Percentiles rank a stretch among this genome's conserved stretches.
These are phyloP conservation scores for Drosophila pectinifera DNA, from an alignment of 1,140 invertebrate species.

Conservation along the genomic window DNA sequence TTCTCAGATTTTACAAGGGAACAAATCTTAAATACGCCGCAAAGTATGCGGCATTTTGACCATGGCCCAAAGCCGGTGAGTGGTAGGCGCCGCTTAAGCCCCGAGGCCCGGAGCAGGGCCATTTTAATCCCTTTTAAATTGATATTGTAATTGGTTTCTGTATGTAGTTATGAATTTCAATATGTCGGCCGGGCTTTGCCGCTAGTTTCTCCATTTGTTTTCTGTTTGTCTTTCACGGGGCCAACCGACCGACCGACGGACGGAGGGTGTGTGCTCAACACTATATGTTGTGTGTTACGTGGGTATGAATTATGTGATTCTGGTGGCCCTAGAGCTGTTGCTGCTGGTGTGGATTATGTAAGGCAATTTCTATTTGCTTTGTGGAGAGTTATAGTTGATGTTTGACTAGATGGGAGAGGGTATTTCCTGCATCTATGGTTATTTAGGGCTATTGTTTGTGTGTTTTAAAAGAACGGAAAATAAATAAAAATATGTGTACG, in stretches of 20 bases:
- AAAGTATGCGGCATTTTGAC: slow-evolving; percentile 9
- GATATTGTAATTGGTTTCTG: slow-evolving; percentile 82
- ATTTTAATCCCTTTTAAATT: slow-evolving; percentile 83
- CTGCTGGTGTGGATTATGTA: slow-evolving; percentile 27
- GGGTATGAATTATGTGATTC: slow-evolving; percentile 45
- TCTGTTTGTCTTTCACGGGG: slow-evolving; percentile 32
- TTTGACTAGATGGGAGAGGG: slow-evolving; percentile 15
- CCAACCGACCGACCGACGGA: background rate
- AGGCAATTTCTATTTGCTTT: slow-evolving; percentile 43
- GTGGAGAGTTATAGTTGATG: slow-evolving; percentile 31
- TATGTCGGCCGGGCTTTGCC: slow-evolving; percentile 52
- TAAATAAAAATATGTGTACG: background rate
- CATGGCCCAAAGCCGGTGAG: slow-evolving; percentile 15
- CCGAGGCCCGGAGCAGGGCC: slow-evolving; percentile 39
- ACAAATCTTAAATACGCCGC: slow-evolving; percentile 56
- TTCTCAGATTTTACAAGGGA: slow-evolving; percentile 50
- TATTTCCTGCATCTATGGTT: background rate
- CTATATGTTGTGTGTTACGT: background rate
- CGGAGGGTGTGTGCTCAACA: slow-evolving; percentile 6
- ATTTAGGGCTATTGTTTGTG: background rate
- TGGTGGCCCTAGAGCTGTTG: slow-evolving; percentile 8
- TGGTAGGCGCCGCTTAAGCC: slow-evolving; percentile 16
- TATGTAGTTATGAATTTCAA: slow-evolving; percentile 80
- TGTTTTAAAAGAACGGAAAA: background rate
- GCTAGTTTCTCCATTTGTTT: slow-evolving; percentile 32